Evolutionary conservation across 2,888 invertebrate species (phyloP).

Genomic region (Caenorhabditis wallacei): DNA sequence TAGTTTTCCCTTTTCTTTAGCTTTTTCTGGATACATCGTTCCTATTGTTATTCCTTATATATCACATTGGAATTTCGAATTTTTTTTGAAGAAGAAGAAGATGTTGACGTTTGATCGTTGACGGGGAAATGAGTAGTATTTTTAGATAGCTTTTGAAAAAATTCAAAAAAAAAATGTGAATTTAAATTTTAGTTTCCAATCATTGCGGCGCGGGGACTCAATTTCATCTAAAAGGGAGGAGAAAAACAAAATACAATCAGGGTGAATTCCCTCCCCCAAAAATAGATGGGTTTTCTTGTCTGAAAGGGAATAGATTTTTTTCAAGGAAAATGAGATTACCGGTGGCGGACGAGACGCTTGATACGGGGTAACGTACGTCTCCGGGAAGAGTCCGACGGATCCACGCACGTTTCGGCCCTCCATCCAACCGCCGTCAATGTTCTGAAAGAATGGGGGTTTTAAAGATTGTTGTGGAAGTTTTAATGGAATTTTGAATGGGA

Average conservation of each 20-base stretch:
- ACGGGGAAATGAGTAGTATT: constrained; percentile 14
- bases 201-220: constrained; percentile 25
- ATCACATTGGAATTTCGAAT: too few relatives aligned
- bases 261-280: neutral
- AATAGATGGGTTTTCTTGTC: constrained; percentile 13
- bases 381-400: constrained; percentile 81
- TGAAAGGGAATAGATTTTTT: too few relatives aligned
- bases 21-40: neutral
- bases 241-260: constrained; percentile 33
- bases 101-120: neutral
- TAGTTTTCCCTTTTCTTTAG: constrained; percentile 15
- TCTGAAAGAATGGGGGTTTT: constrained; percentile 67
- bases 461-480: neutral
- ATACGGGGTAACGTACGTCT: constrained; percentile 77
- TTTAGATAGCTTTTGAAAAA: neutral
- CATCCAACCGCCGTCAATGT: constrained; percentile 82
- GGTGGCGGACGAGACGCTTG: constrained; percentile 51
- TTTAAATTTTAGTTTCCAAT: constrained; percentile 45
- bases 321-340: constrained; percentile 46
- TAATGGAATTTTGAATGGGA: too few relatives aligned
- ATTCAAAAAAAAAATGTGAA: neutral
- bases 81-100: too few relatives aligned
- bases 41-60: neutral
- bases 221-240: neutral
- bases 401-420: constrained; percentile 80